Evolutionary conservation across 2,797 vertebrate genomes (phyloP).

Genomic region (Falco concolor): DNA sequence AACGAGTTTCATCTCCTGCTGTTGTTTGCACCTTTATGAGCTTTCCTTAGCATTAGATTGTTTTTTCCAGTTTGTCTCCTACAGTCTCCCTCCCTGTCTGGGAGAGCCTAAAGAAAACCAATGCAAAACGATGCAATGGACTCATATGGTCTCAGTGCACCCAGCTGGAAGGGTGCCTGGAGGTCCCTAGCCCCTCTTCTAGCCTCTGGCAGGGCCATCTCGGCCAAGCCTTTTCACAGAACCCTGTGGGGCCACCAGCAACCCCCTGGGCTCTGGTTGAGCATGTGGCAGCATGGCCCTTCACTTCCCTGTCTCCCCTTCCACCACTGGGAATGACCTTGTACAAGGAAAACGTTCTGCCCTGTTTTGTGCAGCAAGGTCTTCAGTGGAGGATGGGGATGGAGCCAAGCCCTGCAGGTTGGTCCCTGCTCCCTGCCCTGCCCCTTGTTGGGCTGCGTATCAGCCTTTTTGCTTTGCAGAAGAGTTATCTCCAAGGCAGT

Average conservation of each 20-base stretch:
- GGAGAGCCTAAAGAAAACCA: neutral
- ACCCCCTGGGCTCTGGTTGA: neutral
- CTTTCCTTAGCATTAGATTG: too few species aligned
- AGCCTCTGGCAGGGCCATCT: neutral
- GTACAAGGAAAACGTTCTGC: accelerated
- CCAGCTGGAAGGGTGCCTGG: neutral
- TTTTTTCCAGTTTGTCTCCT: too few species aligned
- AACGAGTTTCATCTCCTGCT: too few species aligned
- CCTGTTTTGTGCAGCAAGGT: accelerated
- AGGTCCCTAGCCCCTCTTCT: neutral
- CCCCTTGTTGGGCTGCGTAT: neutral
- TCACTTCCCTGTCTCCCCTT: too few species aligned
- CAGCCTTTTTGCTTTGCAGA: neutral
- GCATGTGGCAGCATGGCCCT: neutral
- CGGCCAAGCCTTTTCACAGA: too few species aligned
- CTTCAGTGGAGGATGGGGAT: neutral
- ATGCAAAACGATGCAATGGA: accelerated
- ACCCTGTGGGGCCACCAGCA: too few species aligned
- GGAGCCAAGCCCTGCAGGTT: neutral
- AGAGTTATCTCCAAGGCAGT: too few species aligned
- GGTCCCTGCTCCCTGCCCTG: neutral
- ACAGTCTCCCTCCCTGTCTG: accelerated
- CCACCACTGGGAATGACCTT: too few species aligned
- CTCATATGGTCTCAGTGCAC: accelerated
- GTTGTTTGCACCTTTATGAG: too few species aligned